Conservation (phyloP, 2,888 invertebrate species). For the Heteromurus nitidus region DNA sequence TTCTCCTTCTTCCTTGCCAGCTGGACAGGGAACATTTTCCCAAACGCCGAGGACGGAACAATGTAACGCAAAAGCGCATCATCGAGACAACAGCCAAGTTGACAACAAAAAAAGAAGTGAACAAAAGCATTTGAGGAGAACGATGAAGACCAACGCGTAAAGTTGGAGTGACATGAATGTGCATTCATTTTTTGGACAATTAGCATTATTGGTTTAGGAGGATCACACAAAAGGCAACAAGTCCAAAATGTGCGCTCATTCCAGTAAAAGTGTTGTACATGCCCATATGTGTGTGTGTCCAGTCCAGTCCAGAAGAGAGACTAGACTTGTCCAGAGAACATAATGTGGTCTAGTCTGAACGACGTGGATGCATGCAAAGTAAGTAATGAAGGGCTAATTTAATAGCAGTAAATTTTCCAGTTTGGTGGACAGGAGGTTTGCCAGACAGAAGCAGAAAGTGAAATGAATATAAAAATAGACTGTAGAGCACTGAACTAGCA, state of each 20-base stretch:
- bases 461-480: not conserved
- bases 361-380: no score
- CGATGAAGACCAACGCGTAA: not conserved
- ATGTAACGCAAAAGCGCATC: no score
- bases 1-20: no score
- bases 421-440: not conserved
- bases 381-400: slow-evolving; percentile 32
- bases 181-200: slow-evolving; percentile 11
- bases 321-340: no score
- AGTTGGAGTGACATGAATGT: slow-evolving; percentile 21
- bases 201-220: slow-evolving; percentile 26
- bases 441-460: not conserved
- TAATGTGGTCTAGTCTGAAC: no score
- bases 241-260: not conserved
- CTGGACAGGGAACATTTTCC: no score
- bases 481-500: no score
- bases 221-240: not conserved
- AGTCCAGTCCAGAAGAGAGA: no score
- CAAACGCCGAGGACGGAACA: no score
- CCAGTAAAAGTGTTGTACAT: no score
- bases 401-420: slow-evolving; percentile 30
- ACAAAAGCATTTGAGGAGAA: not conserved
- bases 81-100: no score
- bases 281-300: no score
- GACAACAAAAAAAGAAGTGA: not conserved